Evolutionary conservation across 2,888 invertebrate species (phyloP), one percentile per base, ranked within the genome.

Genomic region (Druceiella hillmani): DNA sequence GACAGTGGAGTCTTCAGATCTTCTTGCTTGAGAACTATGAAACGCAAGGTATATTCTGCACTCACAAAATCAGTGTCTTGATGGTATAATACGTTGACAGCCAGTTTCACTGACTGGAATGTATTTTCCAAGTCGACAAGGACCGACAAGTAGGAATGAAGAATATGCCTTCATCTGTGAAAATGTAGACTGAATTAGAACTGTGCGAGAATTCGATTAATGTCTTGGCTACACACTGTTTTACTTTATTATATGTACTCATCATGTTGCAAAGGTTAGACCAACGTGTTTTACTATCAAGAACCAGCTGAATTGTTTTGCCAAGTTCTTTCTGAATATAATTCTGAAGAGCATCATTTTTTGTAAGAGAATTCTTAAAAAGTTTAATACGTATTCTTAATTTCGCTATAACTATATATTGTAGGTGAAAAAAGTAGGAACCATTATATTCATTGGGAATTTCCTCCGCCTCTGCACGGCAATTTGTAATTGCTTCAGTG

Each of bases 231-330:
- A 27, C 27, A 27, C 27, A 27, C 27, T 27, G 27, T n/a, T 27
- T 27, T 27, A 27, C 27, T 27, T 27, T 27, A 27, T 27, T 27
- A 12, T 27, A n/a, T 27, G 27, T 27, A 27, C 27, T 27, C 12
- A 27, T 27, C 27, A 27, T 27, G 27, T 27, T 27, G 22, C 22
- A 22, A 7, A 22, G 22, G 22, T n/a, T 22, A 22, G 22, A 22
- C 22, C 22, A 22, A 22, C 27, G 27, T 6, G 27, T 27, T n/a
- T 27, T 27, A n/a, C 27, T 10, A 12, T 27, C 27, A 27, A 27
- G 27, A 27, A 27, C 27, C 27, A 27, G 27, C n/a, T 27, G 27
- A 27, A 27, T 27, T 27, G 27, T 27, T 27, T 22, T 22, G 22
- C 22, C 22, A n/a, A n/a, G n/a, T n/a, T n/a, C n/a, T n/a, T n/a